A percentile compares a stretch with the other conserved stretches of the same genome.
Evolutionary conservation across 2,888 invertebrate genomes (phyloP).

Genomic region (Megamerina dolium): DNA sequence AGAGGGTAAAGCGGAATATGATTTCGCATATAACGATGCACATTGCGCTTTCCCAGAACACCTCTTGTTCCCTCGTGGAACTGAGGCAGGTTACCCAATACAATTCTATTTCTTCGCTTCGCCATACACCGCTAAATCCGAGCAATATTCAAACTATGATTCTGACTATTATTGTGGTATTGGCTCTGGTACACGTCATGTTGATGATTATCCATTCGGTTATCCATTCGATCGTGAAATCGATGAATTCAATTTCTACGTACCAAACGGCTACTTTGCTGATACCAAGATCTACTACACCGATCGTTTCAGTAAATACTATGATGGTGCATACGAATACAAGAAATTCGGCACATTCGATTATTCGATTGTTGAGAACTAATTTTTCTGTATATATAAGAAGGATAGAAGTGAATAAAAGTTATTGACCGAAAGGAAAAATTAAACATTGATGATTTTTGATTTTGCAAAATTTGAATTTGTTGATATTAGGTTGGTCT

Average conservation of each 20-base stretch:
- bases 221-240: conserved; percentile 68
- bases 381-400: too few species aligned
- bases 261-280: conserved; percentile 63
- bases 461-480: too few species aligned
- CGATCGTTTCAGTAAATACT: conserved; percentile 44
- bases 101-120: conserved; percentile 59
- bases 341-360: conserved; percentile 38
- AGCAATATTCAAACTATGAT: conserved; percentile 51
- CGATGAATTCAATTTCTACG: conserved; percentile 54
- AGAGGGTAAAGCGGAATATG: conserved; percentile 53
- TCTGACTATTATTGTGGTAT: conserved; percentile 52
- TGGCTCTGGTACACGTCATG: conserved; percentile 52
- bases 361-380: conserved; percentile 16
- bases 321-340: conserved; percentile 31
- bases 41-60: conserved; percentile 67
- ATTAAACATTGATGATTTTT: too few species aligned
- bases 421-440: too few species aligned
- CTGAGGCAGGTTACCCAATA: conserved; percentile 59
- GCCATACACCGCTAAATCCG: conserved; percentile 53
- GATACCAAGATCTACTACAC: conserved; percentile 62
- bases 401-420: too few species aligned
- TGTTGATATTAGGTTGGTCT: too few species aligned
- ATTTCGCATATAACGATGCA: conserved; percentile 53
- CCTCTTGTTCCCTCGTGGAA: conserved; percentile 66
- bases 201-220: conserved; percentile 62